Percentiles rank a stretch among this genome's conserved stretches.
phyloP scores from a whole-genome alignment of 2,113 vertebrate genomes.

The Silurus asotus region DNA sequence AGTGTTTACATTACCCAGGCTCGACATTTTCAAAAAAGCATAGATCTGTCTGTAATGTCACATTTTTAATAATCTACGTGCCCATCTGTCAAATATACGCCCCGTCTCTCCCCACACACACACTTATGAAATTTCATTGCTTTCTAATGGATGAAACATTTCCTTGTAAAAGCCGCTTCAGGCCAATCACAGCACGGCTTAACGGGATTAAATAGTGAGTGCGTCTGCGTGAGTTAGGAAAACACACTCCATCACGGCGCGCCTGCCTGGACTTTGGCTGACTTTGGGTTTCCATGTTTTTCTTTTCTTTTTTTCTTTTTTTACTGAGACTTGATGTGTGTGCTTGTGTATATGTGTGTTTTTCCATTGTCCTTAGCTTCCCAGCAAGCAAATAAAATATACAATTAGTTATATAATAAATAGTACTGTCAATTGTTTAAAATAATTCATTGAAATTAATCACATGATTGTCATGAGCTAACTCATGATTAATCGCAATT shows the following conservation, averaged over 20 bases:
- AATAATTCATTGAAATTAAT: no score
- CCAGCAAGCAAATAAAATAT: constrained; percentile 14
- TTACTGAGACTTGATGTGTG: neutral
- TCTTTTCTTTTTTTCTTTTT: neutral
- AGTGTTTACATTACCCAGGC: constrained; percentile 22
- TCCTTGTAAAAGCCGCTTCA: constrained; percentile 21
- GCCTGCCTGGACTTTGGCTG: constrained; percentile 50
- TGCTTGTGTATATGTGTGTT: constrained; percentile 18
- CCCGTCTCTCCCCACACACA: neutral
- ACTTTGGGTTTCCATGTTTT: constrained; percentile 27
- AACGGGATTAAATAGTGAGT: constrained; percentile 34
- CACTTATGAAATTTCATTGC: constrained; percentile 16
- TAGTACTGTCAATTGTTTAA: no score
- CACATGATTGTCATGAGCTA: no score
- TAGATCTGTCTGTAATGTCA: constrained; percentile 40
- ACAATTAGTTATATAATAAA: neutral
- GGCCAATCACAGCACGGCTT: constrained; percentile 38
- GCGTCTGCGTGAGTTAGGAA: constrained; percentile 6
- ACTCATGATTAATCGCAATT: no score
- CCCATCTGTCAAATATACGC: neutral
- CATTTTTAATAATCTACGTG: constrained; percentile 3
- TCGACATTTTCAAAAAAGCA: constrained; percentile 26
- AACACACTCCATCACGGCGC: constrained; percentile 48
- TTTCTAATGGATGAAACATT: constrained; percentile 37
- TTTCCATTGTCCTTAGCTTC: constrained; percentile 22